Percentiles rank a stretch among this genome's conserved stretches.
Evolutionary conservation across 2,113 vertebrate genomes (phyloP).

Genomic region (Dasyprocta punctata): DNA sequence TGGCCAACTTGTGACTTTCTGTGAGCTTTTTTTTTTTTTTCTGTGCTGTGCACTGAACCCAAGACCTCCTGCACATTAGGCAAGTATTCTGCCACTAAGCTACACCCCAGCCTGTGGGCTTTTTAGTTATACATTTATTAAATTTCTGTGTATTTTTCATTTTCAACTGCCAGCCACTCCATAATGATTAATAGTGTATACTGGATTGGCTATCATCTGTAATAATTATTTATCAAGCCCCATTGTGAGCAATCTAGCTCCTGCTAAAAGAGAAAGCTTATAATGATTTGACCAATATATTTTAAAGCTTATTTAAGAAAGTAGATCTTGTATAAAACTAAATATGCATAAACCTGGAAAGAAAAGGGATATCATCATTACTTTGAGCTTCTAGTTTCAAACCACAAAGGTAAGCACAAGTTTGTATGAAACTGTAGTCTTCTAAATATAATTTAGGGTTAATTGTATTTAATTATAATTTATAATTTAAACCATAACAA

Average conservation of each 20-base stretch:
- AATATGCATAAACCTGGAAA: conserved; percentile 58
- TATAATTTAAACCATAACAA: conserved; percentile 35
- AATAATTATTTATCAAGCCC: neutral
- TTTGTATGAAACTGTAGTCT: conserved; percentile 49
- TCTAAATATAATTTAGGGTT: conserved; percentile 60
- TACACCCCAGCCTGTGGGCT: neutral
- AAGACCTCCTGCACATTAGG: too few relatives aligned
- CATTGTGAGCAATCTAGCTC: neutral
- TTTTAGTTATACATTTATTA: neutral
- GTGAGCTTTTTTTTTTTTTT: neutral
- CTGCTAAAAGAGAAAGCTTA: neutral
- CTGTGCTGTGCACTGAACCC: neutral
- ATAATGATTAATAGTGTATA: neutral
- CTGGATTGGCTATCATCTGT: neutral
- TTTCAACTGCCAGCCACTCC: neutral
- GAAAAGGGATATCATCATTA: conserved; percentile 46
- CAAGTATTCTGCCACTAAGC: neutral
- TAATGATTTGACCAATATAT: neutral
- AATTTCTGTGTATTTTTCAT: conserved; percentile 41
- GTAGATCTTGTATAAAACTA: conserved; percentile 2
- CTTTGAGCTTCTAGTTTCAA: conserved; percentile 59
- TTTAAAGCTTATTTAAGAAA: conserved; percentile 52
- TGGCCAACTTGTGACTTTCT: neutral
- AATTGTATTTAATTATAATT: conserved; percentile 44
- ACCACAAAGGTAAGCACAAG: conserved; percentile 56